Conservation (phyloP, 2,888 invertebrate species). For the Amphipoea oculea region DNA sequence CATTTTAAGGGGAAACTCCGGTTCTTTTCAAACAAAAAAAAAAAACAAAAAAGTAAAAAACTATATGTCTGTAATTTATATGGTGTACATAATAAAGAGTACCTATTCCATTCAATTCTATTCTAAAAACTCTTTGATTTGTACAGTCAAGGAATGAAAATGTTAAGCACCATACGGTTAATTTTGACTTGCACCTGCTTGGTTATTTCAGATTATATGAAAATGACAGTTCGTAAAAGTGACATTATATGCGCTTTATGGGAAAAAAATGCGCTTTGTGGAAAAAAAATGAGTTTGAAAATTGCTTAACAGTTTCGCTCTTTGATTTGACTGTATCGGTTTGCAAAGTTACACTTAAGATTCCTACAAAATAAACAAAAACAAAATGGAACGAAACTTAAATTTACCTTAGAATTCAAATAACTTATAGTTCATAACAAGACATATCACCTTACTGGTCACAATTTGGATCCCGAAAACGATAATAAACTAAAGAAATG, state of each 20-base stretch:
- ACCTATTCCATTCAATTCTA: no score
- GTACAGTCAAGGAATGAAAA: not conserved
- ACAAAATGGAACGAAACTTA: not conserved
- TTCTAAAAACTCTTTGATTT: not conserved
- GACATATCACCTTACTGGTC: not conserved
- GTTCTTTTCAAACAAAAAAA: not conserved
- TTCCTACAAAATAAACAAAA: not conserved
- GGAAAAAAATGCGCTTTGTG: not conserved
- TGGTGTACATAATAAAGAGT: no score
- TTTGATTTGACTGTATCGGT: not conserved
- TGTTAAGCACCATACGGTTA: not conserved
- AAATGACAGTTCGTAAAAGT: not conserved
- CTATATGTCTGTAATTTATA: no score
- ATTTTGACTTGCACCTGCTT: not conserved
- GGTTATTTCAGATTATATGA: not conserved
- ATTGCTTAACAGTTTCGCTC: not conserved
- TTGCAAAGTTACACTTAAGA: no score
- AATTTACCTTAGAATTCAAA: not conserved
- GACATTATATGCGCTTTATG: not conserved
- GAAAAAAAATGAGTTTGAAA: not conserved
- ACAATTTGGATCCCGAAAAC: not conserved
- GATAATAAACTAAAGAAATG: not conserved
- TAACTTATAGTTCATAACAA: not conserved
- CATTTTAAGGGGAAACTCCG: constrained; percentile 45
- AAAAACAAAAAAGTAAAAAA: no score